Base-by-base conservation (phyloP, 30 jellyfish, hydroid and myxozoan genomes). In the Nemopilema nomurai region DNA sequence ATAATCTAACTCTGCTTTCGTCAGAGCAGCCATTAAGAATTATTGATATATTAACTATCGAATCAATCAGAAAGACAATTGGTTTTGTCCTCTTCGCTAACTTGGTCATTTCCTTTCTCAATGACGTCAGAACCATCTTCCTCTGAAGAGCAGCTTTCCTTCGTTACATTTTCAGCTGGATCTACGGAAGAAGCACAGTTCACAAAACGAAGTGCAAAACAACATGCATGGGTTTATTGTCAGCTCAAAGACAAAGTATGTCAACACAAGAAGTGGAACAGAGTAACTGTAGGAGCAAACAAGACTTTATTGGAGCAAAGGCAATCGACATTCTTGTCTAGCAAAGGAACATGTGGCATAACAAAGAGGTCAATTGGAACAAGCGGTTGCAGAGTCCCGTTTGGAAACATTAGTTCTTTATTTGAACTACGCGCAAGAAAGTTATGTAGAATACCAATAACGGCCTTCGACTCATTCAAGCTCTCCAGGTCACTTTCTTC, bases 401-500 rank as follows among this genome's bases (percentile, higher is more conserved):
- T n/a, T n/a, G n/a, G n/a, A n/a, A n/a, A n/a, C n/a, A n/a, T n/a
- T n/a, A n/a, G n/a, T n/a, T n/a, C n/a, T n/a, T n/a, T n/a, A n/a
- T n/a, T n/a, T n/a, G n/a, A n/a, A n/a, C n/a, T n/a, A n/a, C n/a
- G n/a, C n/a, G n/a, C n/a, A n/a, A n/a, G n/a, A n/a, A n/a, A n/a
- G n/a, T n/a, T n/a, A n/a, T n/a, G n/a, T 41, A 13, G 57, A 41
- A 63, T 19, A 63, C 73, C 27, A 24, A 18, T 4, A 0, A 19
- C 81, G 28, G 16, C 6, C 16, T 70, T 70, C 24, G 64, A 24
- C 22, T 24, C 72, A 68, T 52, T 53, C 0, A 74, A 27, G 20
- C 16, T 25, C 21, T 84, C 85, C 1, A 24, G 20, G 49, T 76
- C 89, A 72, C 85, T 86, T 27, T 66, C 77, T 26, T 79, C 66